Conservation (phyloP, 2,888 invertebrate genomes). For the Ptilodon capucinus region DNA sequence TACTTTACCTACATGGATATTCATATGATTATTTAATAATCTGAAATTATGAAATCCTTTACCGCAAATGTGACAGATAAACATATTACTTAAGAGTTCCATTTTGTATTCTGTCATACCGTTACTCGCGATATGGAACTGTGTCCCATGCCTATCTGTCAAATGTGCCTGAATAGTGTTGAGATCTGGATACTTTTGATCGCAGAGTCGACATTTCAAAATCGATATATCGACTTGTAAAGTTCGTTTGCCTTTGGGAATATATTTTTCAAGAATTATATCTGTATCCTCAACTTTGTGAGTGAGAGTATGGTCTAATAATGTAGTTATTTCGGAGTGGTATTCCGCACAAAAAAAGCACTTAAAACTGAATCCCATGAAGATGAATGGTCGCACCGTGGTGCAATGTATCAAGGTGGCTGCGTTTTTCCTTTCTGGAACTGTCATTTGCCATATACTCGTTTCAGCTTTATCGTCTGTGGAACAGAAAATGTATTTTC, state of each 20-base stretch:
- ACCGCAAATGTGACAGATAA: slow-evolving; percentile 50
- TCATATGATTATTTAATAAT: slow-evolving; percentile 53
- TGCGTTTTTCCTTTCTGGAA: slow-evolving; percentile 53
- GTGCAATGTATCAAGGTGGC: slow-evolving; percentile 50
- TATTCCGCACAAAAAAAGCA: slow-evolving; percentile 58
- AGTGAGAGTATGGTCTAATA: slow-evolving; percentile 46
- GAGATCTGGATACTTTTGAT: slow-evolving; percentile 31
- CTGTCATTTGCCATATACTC: slow-evolving; percentile 61
- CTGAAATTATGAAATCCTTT: slow-evolving; percentile 45
- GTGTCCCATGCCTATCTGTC: slow-evolving; percentile 31
- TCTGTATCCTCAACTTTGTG: slow-evolving; percentile 36
- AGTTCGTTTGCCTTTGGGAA: slow-evolving; percentile 47
- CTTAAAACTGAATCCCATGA: slow-evolving; percentile 56
- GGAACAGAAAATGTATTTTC: slow-evolving; percentile 5
- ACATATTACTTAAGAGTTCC: slow-evolving; percentile 37
- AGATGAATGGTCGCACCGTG: slow-evolving; percentile 56
- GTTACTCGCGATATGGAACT: slow-evolving; percentile 43
- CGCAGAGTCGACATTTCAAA: slow-evolving; percentile 50
- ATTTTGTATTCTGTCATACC: slow-evolving; percentile 60
- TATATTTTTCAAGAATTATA: slow-evolving; percentile 40
- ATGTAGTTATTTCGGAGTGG: slow-evolving; percentile 35
- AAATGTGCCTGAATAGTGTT: slow-evolving; percentile 45
- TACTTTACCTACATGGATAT: slow-evolving; percentile 53
- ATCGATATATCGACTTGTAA: slow-evolving; percentile 55
- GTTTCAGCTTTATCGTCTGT: slow-evolving; percentile 34